These are phyloP conservation scores for Acestrorhynchus altus DNA, from an alignment of 2,797 vertebrate species.

Conservation along the genomic window DNA sequence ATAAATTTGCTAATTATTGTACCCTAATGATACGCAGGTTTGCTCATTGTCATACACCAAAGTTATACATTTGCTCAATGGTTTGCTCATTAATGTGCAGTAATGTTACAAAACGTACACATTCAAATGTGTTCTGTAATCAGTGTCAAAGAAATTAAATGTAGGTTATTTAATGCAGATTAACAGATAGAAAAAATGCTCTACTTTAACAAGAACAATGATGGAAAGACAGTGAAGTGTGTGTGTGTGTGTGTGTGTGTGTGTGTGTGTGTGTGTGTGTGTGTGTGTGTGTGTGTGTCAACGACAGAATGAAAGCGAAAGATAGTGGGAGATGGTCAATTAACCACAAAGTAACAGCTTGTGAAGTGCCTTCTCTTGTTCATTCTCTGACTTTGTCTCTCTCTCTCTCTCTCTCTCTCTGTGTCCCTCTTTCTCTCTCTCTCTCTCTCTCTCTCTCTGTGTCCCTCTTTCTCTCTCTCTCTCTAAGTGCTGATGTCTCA, in stretches of 20 bases:
- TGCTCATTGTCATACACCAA: too few relatives aligned
- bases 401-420: slow-evolving; percentile 55
- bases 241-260: slow-evolving; percentile 34
- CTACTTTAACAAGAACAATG: slow-evolving; percentile 17
- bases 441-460: slow-evolving; percentile 50
- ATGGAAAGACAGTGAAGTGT: background rate
- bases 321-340: slow-evolving; percentile 69
- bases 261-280: slow-evolving; percentile 24
- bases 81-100: background rate
- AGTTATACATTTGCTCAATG: background rate
- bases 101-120: background rate
- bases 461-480: slow-evolving; percentile 44
- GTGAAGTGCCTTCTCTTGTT: slow-evolving; percentile 48
- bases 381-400: slow-evolving; percentile 35
- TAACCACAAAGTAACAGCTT: slow-evolving; percentile 77
- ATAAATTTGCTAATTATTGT: too few relatives aligned
- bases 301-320: slow-evolving; percentile 68
- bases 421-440: slow-evolving; percentile 40
- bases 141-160: too few relatives aligned
- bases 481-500: slow-evolving; percentile 41
- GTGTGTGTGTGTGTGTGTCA: slow-evolving; percentile 43
- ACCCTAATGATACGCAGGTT: too few relatives aligned
- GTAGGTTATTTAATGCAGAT: background rate
- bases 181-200: slow-evolving; percentile 14
- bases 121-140: too few relatives aligned